Base-by-base conservation (phyloP, 2,113 vertebrate species). In the Brachyhypopomus occidentalis region DNA sequence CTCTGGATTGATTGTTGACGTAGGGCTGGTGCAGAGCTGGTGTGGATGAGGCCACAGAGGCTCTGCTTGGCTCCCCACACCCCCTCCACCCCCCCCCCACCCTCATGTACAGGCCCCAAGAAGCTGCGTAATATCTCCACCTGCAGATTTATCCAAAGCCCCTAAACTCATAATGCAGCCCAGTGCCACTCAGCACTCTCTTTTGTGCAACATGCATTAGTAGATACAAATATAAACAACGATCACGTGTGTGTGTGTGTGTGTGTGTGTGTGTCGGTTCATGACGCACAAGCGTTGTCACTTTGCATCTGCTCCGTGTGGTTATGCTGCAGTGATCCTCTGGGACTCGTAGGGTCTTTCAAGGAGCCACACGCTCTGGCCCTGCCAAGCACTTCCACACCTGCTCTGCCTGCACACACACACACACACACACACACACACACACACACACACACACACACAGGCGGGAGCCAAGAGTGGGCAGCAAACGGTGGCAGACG, bases 1-100 rank as follows among this genome's bases (percentile, higher is more conserved):
- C 60, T 62, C n/a, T 79, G 58, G 27, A 82, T 84, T 78, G 79
- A 87, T 84, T 71, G 73, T 36, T 79, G 73, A 77, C 64, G 73
- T 41, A 74, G 60, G 64, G 8, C n/a, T 17, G 48, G n/a, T n/a
- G n/a, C 55, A 59, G 62, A 41, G 62, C 84, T 85, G 69, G 80
- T 86, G 75, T 82, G 85, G 79, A 85, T 80, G 84, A 81, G 84
- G 63, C 75, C 72, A 69, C 16, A 45, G 72, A 64, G 41, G 19
- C 55, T 79, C n/a, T 79, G 73, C 92, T 82, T 74, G 63, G 64
- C 74, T 72, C 25, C 52, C 52, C 22, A 27, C 41, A 58, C 62
- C n/a, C 72, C 81, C 23, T 75, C 36, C 55, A 86, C 62, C 58
- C 64, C 22, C 69, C 79, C 30, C 70, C 48, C 52, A 60, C 77